Percentiles rank a stretch among this genome's conserved stretches.
These are phyloP conservation scores for Lasioglossum lativentre DNA, from an alignment of 2,888 invertebrate genomes.

Conservation along the genomic window DNA sequence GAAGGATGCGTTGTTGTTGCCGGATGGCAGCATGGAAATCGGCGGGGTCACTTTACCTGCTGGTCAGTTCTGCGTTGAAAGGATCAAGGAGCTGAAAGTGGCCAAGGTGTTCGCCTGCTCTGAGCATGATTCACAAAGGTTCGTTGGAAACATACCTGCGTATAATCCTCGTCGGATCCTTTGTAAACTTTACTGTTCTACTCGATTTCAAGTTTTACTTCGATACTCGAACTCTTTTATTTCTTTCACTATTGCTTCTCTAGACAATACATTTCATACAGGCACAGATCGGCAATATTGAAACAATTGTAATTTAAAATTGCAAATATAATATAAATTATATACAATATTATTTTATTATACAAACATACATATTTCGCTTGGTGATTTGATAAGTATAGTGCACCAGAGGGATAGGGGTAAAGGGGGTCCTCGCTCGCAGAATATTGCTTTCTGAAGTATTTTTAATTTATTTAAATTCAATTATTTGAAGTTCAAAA, in stretches of 20 bases:
- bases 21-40: slow-evolving; percentile 86
- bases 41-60: slow-evolving; percentile 83
- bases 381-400: neutral
- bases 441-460: too few species aligned
- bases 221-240: neutral
- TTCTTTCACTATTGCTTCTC: too few species aligned
- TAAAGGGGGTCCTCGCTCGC: too few species aligned
- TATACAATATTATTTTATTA: too few species aligned
- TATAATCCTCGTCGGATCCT: neutral
- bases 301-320: too few species aligned
- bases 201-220: neutral
- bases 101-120: slow-evolving; percentile 88
- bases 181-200: neutral
- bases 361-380: too few species aligned
- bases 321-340: too few species aligned
- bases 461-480: too few species aligned
- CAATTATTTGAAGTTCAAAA: too few species aligned
- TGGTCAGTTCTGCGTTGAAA: slow-evolving; percentile 84
- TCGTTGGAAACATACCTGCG: neutral
- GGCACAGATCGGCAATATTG: too few species aligned
- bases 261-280: too few species aligned
- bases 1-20: slow-evolving; percentile 85
- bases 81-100: slow-evolving; percentile 80
- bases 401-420: too few species aligned
- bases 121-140: slow-evolving; percentile 85